phyloP scores from a whole-genome alignment of 2,113 vertebrate genomes.

The Tragelaphus scriptus region DNA sequence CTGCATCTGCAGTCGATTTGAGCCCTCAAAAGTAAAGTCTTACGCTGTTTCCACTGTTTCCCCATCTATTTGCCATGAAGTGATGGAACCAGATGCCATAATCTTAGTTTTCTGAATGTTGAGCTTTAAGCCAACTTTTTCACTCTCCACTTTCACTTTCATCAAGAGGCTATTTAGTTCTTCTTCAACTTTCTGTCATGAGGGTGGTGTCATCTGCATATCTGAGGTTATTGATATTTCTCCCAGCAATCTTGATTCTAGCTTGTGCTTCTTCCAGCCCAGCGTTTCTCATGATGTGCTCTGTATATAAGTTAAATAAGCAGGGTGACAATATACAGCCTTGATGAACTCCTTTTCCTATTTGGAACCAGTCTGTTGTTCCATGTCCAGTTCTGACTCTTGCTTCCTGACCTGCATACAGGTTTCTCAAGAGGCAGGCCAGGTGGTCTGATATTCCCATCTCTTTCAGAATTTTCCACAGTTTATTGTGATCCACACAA shows the following conservation, averaged over 20 bases:
- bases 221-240: background rate
- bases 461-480: background rate
- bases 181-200: background rate
- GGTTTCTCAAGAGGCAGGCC: background rate
- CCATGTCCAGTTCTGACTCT: background rate
- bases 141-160: background rate
- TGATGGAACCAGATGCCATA: background rate
- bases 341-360: background rate
- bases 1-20: background rate
- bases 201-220: background rate
- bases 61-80: background rate
- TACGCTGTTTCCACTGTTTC: background rate
- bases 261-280: background rate
- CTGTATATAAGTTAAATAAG: background rate
- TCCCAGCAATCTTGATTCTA: fast-evolving
- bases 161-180: background rate
- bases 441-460: background rate
- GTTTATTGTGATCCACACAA: background rate
- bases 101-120: background rate
- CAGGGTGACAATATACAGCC: background rate
- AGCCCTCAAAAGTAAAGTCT: too few relatives aligned
- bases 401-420: background rate
- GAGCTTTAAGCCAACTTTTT: background rate
- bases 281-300: background rate
- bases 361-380: background rate